These are phyloP conservation scores for Zaprionus bogoriensis DNA, from an alignment of 2,888 invertebrate genomes.

Conservation along the genomic window DNA sequence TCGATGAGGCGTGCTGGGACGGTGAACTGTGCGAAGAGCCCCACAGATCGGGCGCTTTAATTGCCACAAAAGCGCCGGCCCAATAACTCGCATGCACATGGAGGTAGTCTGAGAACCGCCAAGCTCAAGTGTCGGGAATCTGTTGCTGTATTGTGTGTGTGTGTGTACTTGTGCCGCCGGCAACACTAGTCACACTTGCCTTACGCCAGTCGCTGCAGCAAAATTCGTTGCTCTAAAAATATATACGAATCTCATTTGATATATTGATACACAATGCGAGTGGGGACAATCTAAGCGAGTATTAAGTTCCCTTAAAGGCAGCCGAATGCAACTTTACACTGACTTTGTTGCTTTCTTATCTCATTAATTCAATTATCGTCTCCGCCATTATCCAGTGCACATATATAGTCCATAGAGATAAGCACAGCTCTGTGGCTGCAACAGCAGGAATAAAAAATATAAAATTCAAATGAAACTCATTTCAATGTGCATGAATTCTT, in stretches of 20 bases:
- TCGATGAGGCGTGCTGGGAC: not conserved
- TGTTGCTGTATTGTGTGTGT: not conserved
- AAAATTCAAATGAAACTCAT: too few relatives aligned
- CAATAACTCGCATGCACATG: conserved; percentile 22
- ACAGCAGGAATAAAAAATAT: too few relatives aligned
- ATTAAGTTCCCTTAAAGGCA: conserved; percentile 36
- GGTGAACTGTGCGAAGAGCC: too few relatives aligned
- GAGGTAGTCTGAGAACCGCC: conserved; percentile 25
- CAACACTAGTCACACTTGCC: not conserved
- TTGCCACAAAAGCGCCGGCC: conserved; percentile 66
- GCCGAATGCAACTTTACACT: conserved; percentile 45
- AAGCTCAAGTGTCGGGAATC: conserved; percentile 22
- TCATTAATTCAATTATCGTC: conserved; percentile 56
- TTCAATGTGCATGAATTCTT: not conserved
- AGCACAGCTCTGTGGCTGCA: too few relatives aligned
- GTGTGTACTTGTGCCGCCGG: not conserved
- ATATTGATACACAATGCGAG: conserved; percentile 7
- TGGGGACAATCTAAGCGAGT: conserved; percentile 57
- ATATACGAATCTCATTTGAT: not conserved
- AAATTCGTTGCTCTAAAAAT: not conserved
- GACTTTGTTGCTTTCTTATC: conserved; percentile 53
- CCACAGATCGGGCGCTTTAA: conserved; percentile 51
- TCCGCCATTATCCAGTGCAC: conserved; percentile 14
- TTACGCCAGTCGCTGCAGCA: not conserved
- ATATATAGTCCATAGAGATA: too few relatives aligned